These are phyloP conservation scores for Chaitophorus viminalis DNA, from an alignment of 2,888 invertebrate species.

Conservation along the genomic window DNA sequence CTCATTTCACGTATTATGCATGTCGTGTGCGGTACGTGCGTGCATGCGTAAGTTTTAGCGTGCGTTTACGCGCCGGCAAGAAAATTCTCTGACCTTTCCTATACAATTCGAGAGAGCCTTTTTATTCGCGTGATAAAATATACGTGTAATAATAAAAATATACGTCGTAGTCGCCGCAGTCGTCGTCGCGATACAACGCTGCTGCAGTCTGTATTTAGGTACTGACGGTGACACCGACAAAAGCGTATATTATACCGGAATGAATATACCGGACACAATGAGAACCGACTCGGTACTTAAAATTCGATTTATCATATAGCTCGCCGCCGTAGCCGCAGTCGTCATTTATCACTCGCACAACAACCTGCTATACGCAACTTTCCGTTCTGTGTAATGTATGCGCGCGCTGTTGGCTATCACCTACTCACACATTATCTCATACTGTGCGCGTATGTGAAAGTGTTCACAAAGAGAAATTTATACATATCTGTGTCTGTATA, in stretches of 20 bases:
- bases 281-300: slow-evolving; percentile 34
- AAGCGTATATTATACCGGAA: slow-evolving; percentile 36
- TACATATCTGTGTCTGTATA: too few species aligned
- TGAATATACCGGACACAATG: slow-evolving; percentile 11
- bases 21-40: too few species aligned
- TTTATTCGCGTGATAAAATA: neutral
- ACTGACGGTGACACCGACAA: slow-evolving; percentile 20
- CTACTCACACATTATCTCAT: too few species aligned
- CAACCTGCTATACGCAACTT: neutral
- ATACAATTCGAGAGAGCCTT: neutral
- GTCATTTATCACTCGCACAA: slow-evolving; percentile 34
- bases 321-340: neutral
- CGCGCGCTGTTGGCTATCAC: too few species aligned
- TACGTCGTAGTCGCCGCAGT: too few species aligned
- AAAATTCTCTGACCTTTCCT: neutral
- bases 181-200: too few species aligned
- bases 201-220: too few species aligned
- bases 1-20: too few species aligned
- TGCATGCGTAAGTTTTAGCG: too few species aligned
- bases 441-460: too few species aligned
- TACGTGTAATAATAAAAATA: neutral
- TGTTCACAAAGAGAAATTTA: neutral
- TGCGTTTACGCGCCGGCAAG: neutral
- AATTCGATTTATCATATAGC: slow-evolving; percentile 48
- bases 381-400: too few species aligned